phyloP scores from a whole-genome alignment of 2,113 vertebrate genomes.

The Motacilla tschutschensis region DNA sequence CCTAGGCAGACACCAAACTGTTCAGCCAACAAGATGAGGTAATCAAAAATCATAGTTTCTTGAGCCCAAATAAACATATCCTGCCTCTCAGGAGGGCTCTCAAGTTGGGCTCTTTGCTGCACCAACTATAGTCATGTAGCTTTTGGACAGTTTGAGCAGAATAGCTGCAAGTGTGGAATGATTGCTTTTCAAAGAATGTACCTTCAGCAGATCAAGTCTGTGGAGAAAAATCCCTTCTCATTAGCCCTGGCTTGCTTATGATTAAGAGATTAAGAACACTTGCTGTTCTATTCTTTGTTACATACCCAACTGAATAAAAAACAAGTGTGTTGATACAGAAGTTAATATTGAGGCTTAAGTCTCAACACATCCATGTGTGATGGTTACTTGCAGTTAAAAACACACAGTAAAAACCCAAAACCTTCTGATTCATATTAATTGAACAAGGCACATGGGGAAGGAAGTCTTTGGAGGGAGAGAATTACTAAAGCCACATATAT shows the following conservation, averaged over 20 bases:
- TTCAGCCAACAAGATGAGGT: background rate
- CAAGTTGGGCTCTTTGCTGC: rapidly evolving
- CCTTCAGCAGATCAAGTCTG: background rate
- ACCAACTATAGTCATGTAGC: background rate
- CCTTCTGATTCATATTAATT: background rate
- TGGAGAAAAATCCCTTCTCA: background rate
- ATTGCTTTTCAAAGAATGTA: background rate
- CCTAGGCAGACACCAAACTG: background rate
- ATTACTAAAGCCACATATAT: background rate
- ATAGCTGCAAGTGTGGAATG: background rate
- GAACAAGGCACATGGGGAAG: background rate
- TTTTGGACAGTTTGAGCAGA: background rate
- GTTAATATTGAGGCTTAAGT: background rate
- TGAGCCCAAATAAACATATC: background rate
- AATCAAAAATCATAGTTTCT: background rate
- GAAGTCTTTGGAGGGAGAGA: background rate
- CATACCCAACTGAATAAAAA: background rate
- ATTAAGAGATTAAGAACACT: background rate
- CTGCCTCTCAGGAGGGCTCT: background rate
- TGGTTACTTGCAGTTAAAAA: background rate
- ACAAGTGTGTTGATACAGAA: background rate
- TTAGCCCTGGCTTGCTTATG: background rate
- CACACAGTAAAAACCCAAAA: background rate
- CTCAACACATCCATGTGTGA: background rate
- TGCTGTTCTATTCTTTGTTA: background rate